Base-by-base conservation (phyloP, 2,113 vertebrate genomes). In the Triplophysa dalaica region DNA sequence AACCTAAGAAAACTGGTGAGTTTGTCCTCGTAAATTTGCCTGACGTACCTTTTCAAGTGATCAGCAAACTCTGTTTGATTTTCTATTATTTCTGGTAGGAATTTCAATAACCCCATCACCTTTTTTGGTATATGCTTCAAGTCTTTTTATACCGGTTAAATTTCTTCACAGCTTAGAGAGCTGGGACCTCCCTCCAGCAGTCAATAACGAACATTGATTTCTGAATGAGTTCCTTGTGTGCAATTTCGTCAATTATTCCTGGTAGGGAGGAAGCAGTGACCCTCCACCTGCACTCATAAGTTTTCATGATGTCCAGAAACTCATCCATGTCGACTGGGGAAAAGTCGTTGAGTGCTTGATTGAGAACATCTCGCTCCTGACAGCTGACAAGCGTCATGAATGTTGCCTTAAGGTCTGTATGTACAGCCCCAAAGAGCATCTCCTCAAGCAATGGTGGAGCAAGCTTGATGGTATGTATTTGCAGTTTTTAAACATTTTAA, bases 121-220 rank as follows among this genome's bases (percentile, higher is more conserved):
- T 65, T 65, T 65, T 41, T 65, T 12, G 63, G 63, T 65, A 33
- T 41, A 41, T 29, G 63, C 33, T 41, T 41, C 9, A 41, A 10
- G 17, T 65, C 63, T 41, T 65, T 65, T 29, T n/a, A 41, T 41
- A 41, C 17, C 8, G 41, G 63, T 65, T 65, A 2, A n/a, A 65
- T 38, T 19, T 65, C 17, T 41, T 79, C 76, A 75, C n/a, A 19
- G n/a, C 50, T 73, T 67, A 81, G n/a, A 79, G 66, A 58, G 17
- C 14, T 73, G 24, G 66, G 16, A 78, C 29, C 26, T 86, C 81
- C 58, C 64, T 84, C 81, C 68, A 86, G 22, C 81, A 85, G 56
- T 87, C 80, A 68, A 83, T 83, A 1, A 84, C 60, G 2, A 84
- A 87, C 82, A 72, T 70, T 8, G 80, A 41, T 29, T 81, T 84